Percentiles rank a stretch among this genome's conserved stretches.
These are phyloP conservation scores for Rhaphigaster nebulosa DNA, from an alignment of 2,888 invertebrate genomes.

Conservation along the genomic window DNA sequence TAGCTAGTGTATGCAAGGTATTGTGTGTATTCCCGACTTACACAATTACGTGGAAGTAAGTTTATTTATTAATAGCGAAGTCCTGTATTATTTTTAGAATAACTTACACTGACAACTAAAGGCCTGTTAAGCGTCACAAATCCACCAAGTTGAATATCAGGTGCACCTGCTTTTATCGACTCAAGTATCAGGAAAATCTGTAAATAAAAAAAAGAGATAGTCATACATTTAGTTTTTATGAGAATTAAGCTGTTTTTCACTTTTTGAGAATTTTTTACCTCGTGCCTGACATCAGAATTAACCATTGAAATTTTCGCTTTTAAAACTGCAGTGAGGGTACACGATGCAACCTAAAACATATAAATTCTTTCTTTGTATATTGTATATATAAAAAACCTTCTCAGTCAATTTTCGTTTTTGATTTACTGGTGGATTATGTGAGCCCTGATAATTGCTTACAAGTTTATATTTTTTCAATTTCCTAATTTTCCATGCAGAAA, in stretches of 20 bases:
- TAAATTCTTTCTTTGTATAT: background rate
- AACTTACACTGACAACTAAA: conserved; percentile 62
- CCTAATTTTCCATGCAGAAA: too few species aligned
- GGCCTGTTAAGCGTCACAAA: conserved; percentile 61
- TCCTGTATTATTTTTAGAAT: too few species aligned
- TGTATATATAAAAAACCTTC: too few species aligned
- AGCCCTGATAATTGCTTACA: too few species aligned
- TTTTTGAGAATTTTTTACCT: background rate
- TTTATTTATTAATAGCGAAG: too few species aligned
- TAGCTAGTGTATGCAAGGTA: too few species aligned
- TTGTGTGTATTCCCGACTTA: too few species aligned
- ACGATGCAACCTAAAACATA: conserved; percentile 49
- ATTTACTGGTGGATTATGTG: too few species aligned
- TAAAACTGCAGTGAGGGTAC: conserved; percentile 25
- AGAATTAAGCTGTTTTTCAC: background rate
- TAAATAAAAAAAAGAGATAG: background rate
- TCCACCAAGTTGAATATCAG: conserved; percentile 59
- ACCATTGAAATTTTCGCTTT: conserved; percentile 46
- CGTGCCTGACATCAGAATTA: conserved; percentile 56
- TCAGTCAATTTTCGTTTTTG: too few species aligned
- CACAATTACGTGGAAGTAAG: too few species aligned
- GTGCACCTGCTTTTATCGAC: conserved; percentile 55
- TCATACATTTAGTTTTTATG: background rate
- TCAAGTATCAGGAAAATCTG: conserved; percentile 58
- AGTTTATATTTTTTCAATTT: too few species aligned